Evolutionary conservation across 2,797 vertebrate species (phyloP).

Genomic region (Telmatherina bonti): DNA sequence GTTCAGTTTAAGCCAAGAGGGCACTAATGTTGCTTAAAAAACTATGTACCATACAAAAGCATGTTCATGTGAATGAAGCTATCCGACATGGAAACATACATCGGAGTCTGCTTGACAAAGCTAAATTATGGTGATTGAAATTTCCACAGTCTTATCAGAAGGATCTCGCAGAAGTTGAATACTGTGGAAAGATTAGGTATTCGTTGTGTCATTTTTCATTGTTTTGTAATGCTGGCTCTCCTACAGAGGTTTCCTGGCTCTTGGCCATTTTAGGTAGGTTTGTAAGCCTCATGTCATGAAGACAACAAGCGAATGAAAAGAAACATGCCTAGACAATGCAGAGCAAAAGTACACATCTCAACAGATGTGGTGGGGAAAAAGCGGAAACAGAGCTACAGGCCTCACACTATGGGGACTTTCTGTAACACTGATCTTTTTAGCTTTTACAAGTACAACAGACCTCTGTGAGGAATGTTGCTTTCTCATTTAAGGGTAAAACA

Average conservation of each 20-base stretch:
- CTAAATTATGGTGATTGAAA: neutral
- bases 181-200: neutral
- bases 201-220: slow-evolving; percentile 31
- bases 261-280: slow-evolving; percentile 52
- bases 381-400: slow-evolving; percentile 62
- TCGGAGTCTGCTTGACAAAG: neutral
- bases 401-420: slow-evolving; percentile 66
- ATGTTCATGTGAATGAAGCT: slow-evolving; percentile 24
- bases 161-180: slow-evolving; percentile 1
- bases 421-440: slow-evolving; percentile 69
- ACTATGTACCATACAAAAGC: slow-evolving; percentile 21
- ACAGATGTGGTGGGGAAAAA: slow-evolving; percentile 73
- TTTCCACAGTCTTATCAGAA: neutral
- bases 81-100: neutral
- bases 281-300: slow-evolving; percentile 62
- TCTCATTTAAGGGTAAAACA: slow-evolving; percentile 73
- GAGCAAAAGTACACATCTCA: slow-evolving; percentile 74
- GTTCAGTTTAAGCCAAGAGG: slow-evolving; percentile 29
- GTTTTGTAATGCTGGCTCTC: slow-evolving; percentile 53
- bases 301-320: slow-evolving; percentile 71
- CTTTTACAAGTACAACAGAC: slow-evolving; percentile 64
- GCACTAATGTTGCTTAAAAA: slow-evolving; percentile 59
- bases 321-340: slow-evolving; percentile 78
- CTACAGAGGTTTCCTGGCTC: slow-evolving; percentile 62
- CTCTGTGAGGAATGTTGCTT: slow-evolving; percentile 69